Evolutionary conservation across 2,113 vertebrate genomes (phyloP), one percentile per base, ranked within the genome.

Genomic region (Isurus oxyrinchus): DNA sequence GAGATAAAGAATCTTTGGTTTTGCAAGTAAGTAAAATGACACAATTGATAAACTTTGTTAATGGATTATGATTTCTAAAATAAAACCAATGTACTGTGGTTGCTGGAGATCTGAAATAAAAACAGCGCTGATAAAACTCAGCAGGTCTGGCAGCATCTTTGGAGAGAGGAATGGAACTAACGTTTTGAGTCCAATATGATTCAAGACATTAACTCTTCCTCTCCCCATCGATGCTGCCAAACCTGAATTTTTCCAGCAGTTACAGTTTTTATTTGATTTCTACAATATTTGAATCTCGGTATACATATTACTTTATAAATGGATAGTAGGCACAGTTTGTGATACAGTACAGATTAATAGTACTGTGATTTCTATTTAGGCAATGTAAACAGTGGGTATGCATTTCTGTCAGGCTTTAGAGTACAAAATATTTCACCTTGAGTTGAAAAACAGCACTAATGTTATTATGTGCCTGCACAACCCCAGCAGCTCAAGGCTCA

Each of bases 1-100:
- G 98, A 95, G 99, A 99, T 97, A 99, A 99, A 97, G 99, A 99
- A 97, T 99, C 99, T 67, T 98, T 99, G 23, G 98, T 99, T 97
- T 98, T 99, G 97, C 99, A 99, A 98, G 99, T 99, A 98, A 96
- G 98, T 98, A 96, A 44, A 87, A 95, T 63, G n/a, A 66, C 2
- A 3, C 27, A 40, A 2, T 94, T 40, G 63, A 8, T 35, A 1
- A 63, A 40, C 57, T 84, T 19, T 40, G 59, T 94, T 94, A 6
- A 55, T 8, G 35, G 21, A 16, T n/a, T 63, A 2, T 63, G 59
- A 66, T 66, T 63, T 61, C 31, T n/a, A 61, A 1, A 11, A 8
- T 11, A 66, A 66, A 66, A 16, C 14, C 3, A 66, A 66, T 49
- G 2, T 19, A 66, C 19, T 66, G 63, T 16, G 16, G 63, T 19